Conservation (phyloP, 2,888 invertebrate species). For the Allolobophora icterica region DNA sequence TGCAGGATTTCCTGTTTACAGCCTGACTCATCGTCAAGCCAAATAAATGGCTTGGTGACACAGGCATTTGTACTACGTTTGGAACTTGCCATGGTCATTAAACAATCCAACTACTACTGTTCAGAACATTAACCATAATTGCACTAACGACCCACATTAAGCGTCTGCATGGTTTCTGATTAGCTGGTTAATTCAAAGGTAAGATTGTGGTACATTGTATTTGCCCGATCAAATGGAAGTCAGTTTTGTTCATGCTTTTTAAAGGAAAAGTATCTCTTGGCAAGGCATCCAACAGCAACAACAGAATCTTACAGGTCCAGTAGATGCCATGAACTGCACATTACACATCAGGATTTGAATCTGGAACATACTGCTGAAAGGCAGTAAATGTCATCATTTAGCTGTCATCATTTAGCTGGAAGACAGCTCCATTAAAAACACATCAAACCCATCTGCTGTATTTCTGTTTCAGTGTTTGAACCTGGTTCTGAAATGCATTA, state of each 20-base stretch:
- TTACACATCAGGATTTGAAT: no score
- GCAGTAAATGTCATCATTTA: no score
- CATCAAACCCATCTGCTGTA: no score
- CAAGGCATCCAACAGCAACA: not conserved
- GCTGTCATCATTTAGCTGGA: no score
- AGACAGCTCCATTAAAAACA: no score
- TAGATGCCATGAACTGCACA: no score
- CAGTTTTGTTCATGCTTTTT: not conserved
- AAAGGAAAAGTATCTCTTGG: not conserved
- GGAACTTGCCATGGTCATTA: not conserved
- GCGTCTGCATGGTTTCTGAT: not conserved
- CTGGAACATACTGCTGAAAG: no score
- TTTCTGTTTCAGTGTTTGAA: no score
- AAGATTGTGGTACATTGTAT: not conserved
- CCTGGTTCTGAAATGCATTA: no score
- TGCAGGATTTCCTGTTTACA: slow-evolving; percentile 8
- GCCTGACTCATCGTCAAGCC: not conserved
- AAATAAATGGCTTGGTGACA: not conserved
- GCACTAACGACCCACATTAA: not conserved
- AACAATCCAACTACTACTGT: not conserved
- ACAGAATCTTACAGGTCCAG: not conserved
- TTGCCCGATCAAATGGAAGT: not conserved
- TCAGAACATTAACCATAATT: not conserved
- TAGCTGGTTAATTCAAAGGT: not conserved
- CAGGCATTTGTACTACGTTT: not conserved